Conservation (phyloP, 2,888 invertebrate genomes). For the Graphium colonna region DNA sequence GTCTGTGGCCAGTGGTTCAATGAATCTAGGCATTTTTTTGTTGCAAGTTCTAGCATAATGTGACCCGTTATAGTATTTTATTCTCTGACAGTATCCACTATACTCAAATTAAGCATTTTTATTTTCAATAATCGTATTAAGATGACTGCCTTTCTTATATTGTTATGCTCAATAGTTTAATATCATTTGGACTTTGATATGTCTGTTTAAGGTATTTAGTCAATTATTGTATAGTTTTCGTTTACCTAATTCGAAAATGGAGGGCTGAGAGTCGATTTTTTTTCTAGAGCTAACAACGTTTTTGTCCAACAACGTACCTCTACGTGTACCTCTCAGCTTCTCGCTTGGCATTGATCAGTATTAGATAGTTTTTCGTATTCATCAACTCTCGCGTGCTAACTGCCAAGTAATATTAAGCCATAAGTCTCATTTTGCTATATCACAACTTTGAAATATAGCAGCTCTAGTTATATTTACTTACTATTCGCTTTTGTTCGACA, state of each 20-base stretch:
- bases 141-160: conserved; percentile 72
- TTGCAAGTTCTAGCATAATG: conserved; percentile 21
- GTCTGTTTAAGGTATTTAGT: conserved; percentile 76
- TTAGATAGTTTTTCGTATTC: conserved; percentile 40
- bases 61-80: conserved; percentile 33
- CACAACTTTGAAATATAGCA: conserved; percentile 43
- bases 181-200: conserved; percentile 38
- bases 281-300: too few species aligned
- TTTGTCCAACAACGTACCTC: too few species aligned
- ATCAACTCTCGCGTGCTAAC: conserved; percentile 36
- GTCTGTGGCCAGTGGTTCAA: background rate
- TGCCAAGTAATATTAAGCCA: conserved; percentile 53
- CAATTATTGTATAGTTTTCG: conserved; percentile 75
- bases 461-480: conserved; percentile 48
- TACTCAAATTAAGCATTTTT: conserved; percentile 72
- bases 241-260: conserved; percentile 46
- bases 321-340: conserved; percentile 19
- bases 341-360: conserved; percentile 69
- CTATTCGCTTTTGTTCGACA: conserved; percentile 62
- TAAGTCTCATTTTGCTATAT: conserved; percentile 41
- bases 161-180: conserved; percentile 75
- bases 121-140: conserved; percentile 53
- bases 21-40: conserved; percentile 2
- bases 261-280: conserved; percentile 59
- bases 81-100: conserved; percentile 57